Evolutionary conservation across 1,140 invertebrate species (phyloP), one percentile per base, ranked within the genome.

Genomic region (Listronotus oregonensis): DNA sequence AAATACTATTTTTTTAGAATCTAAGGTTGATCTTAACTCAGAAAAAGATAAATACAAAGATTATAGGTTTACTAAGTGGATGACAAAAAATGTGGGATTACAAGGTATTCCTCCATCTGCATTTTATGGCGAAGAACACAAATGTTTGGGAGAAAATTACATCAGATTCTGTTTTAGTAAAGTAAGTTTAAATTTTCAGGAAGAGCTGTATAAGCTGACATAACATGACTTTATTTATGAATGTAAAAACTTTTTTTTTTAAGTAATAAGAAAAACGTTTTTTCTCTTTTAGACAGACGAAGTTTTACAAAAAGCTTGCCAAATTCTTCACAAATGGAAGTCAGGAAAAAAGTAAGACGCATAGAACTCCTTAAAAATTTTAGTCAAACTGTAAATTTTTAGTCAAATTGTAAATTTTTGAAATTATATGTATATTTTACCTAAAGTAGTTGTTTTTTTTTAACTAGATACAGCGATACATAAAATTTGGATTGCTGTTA

Each of bases 151-250:
- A 6, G 92, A 97, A 80, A 88, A 96, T 78, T 93, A 88, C 75
- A 90, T 98, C 4, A 84, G 97, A 49, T 93, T 90, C 73, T 98
- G 96, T 80, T 98, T 97, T 77, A 94, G 96, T 50, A 98, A 98
- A 87, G 91, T 92, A 83, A 77, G 67, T 39, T 17, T 12, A 61
- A 58, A 47, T 27, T 17, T n/a, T 44, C 27, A 17, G 14, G 34
- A 39, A 32, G n/a, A 39, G 6, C 11, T 37, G 3, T 7, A 37
- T 37, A 37, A 10, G 7, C 7, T 37, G 3, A 37, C 11, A 5
- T 6, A 9, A 34, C 9, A 9, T 5, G 9, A 34, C 8, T 3
- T 10, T 9, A 37, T 37, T 37, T 10, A 12, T 6, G 8, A 10
- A 10, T 37, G 34, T 37, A 4, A 37, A 37, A 3, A 1, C 11